Evolutionary conservation across 1,140 invertebrate species (phyloP), one percentile per base, ranked within the genome.

Genomic region (Drosophila malerkotliana): DNA sequence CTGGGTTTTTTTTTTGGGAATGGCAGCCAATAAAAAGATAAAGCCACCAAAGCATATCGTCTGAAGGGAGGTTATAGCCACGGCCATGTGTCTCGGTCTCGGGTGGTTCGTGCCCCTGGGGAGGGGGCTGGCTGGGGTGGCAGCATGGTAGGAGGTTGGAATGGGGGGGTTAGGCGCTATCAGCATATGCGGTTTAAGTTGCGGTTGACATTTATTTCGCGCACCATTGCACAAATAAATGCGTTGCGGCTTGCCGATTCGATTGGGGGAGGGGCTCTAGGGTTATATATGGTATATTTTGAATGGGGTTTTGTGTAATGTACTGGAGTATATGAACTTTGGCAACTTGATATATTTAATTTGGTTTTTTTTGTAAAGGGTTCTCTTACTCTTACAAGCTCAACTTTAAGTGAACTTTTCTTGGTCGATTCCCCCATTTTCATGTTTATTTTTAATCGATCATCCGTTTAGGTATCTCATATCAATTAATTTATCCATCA

Each of bases 151-250:
- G 28, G 44, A 24, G 57, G 48, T 45, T 28, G 26, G 26, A 21
- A 21, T 21, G 21, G 44, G 14, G 14, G 48, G 34, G 39, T 37
- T 51, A 30, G 52, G 56, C 69, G 80, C 80, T 87, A 87, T 87
- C 82, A 87, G 74, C 82, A 87, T 88, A 87, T 88, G 83, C 83
- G 83, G 83, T 87, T 88, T 83, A 87, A 87, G 83, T 87, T 87
- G 83, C 79, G 83, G 83, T 87, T 87, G 83, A 87, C 83, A 88
- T 87, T 87, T 87, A 87, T 87, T 87, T 88, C 76, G 88, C 72
- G 79, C 67, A 68, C 83, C 79, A 88, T 87, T 87, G 79, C 75
- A 88, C 83, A 87, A 87, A 88, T 82, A 88, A 87, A 87, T 87
- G 83, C 83, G 79, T 87, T 82, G 82, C 53, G 80, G 80, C 77